Evolutionary conservation across 2,113 vertebrate genomes (phyloP).

Genomic region (Eupsittula cactorum): DNA sequence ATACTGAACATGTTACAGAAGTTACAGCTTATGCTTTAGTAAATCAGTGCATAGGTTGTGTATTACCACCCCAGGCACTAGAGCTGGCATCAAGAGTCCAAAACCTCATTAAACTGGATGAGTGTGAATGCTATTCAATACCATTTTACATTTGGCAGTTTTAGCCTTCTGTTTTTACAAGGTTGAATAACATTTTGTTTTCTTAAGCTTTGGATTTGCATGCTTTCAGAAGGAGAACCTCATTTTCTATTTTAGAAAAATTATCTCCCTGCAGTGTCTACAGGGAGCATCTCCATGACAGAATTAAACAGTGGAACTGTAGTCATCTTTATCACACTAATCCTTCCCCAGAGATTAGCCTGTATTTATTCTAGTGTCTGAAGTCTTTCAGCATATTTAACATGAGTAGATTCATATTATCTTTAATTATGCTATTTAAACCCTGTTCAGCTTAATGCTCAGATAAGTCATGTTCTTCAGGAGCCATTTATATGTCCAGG

Average conservation of each 20-base stretch:
- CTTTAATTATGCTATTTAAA: conserved; percentile 60
- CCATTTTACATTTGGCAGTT: conserved; percentile 35
- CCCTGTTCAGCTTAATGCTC: conserved; percentile 20
- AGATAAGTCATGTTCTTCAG: conserved; percentile 32
- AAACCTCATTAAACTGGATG: conserved; percentile 45
- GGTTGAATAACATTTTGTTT: conserved; percentile 45
- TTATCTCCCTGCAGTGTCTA: conserved; percentile 31
- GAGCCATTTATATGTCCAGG: conserved; percentile 30
- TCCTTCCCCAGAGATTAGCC: conserved; percentile 53
- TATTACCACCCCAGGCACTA: neutral
- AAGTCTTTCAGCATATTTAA: conserved; percentile 58
- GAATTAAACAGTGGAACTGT: conserved; percentile 40
- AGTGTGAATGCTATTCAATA: conserved; percentile 43
- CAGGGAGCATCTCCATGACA: conserved; percentile 43
- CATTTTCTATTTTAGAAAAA: conserved; percentile 60
- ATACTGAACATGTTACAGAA: neutral
- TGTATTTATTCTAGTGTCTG: conserved; percentile 53
- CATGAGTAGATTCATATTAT: conserved; percentile 42
- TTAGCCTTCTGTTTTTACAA: conserved; percentile 36
- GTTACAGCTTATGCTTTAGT: neutral
- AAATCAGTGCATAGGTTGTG: neutral
- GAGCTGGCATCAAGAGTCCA: neutral
- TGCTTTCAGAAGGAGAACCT: conserved; percentile 38
- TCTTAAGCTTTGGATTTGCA: conserved; percentile 55
- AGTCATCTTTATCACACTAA: conserved; percentile 54